A percentile compares a stretch with the other conserved stretches of the same genome.
phyloP scores from a whole-genome alignment of 2,113 vertebrate genomes.

The Sigmodon hispidus region DNA sequence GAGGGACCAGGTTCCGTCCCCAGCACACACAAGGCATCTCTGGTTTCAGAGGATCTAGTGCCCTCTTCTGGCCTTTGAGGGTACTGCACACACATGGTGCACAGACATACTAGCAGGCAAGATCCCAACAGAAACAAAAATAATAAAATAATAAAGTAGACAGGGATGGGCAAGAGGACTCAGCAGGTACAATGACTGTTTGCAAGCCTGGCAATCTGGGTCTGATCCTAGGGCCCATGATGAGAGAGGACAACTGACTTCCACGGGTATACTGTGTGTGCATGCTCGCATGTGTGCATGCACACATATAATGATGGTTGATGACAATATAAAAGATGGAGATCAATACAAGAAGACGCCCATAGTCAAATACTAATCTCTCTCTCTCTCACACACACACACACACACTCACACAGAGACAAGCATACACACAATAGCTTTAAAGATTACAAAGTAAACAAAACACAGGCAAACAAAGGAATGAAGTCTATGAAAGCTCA shows the following conservation, averaged over 20 bases:
- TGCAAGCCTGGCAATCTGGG: not conserved
- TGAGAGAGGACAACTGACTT: not conserved
- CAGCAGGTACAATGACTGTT: not conserved
- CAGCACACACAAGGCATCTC: not conserved
- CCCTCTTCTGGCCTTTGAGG: not conserved
- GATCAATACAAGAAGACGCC: not conserved
- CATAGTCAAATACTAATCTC: not conserved
- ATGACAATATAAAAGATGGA: not conserved
- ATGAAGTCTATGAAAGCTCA: not conserved
- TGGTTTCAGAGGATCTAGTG: not conserved
- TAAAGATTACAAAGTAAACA: not conserved
- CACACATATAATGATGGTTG: not conserved
- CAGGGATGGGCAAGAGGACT: not conserved
- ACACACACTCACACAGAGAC: not conserved
- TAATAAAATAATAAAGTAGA: not conserved
- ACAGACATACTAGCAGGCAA: not conserved
- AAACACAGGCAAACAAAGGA: not conserved
- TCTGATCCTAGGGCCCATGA: not conserved
- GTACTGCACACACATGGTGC: not conserved
- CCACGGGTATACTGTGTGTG: not conserved
- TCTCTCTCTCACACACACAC: not conserved
- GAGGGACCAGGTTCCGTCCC: not conserved
- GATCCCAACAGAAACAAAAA: not conserved
- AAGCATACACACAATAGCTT: not conserved
- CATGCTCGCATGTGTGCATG: not conserved